Evolutionary conservation across 2,888 invertebrate species (phyloP).

Genomic region (Andrena dorsata): DNA sequence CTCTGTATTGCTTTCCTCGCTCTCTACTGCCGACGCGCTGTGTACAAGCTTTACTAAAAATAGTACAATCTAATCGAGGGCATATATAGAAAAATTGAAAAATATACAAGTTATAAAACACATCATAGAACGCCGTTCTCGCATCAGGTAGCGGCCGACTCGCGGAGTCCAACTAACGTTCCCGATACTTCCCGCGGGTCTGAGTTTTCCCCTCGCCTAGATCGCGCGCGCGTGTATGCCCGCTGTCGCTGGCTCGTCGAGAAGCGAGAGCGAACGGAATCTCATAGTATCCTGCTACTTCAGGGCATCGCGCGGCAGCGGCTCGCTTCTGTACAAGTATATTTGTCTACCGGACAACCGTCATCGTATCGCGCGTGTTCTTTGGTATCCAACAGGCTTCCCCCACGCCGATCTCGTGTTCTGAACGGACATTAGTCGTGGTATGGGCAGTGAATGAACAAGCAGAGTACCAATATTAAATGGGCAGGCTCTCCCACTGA

Average conservation of each 20-base stretch:
- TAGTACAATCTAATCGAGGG: conserved; percentile 60
- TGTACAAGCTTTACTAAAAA: conserved; percentile 66
- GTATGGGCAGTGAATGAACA: conserved; percentile 79
- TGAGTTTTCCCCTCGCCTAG: conserved; percentile 24
- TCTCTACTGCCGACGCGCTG: conserved; percentile 33
- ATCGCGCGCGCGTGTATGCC: conserved; percentile 2
- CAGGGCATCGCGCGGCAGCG: not conserved
- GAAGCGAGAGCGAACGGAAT: conserved; percentile 30
- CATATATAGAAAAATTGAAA: conserved; percentile 70
- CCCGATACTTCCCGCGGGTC: conserved; percentile 22
- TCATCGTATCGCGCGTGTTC: conserved; percentile 56
- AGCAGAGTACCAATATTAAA: conserved; percentile 75
- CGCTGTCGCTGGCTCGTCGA: not conserved
- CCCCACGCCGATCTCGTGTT: conserved; percentile 57
- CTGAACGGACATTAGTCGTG: conserved; percentile 68
- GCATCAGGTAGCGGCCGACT: conserved; percentile 63
- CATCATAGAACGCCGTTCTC: conserved; percentile 60
- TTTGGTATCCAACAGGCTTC: conserved; percentile 75
- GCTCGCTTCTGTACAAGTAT: conserved; percentile 42
- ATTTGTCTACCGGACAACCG: conserved; percentile 27
- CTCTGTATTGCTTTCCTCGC: conserved; percentile 4
- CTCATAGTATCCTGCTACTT: conserved; percentile 17
- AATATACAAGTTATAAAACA: conserved; percentile 71
- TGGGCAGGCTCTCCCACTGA: conserved; percentile 79
- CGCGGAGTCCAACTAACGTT: conserved; percentile 50